Conservation (phyloP, 1,140 invertebrate species). For the Mycetomoellerius zeteki region DNA sequence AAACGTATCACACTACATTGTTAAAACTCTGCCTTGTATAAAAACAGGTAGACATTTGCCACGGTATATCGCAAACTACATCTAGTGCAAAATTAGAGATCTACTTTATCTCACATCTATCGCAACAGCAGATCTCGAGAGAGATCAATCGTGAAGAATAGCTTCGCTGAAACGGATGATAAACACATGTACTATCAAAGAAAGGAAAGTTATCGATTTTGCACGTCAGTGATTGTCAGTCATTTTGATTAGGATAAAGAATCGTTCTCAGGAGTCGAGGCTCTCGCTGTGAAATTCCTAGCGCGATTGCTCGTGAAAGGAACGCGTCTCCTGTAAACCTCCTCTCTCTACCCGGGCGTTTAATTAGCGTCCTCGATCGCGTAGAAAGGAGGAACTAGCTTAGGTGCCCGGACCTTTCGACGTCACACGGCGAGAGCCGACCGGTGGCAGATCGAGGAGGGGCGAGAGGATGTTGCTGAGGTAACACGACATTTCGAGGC, state of each 20-base stretch:
- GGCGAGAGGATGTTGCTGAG: constrained; percentile 82
- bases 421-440: constrained; percentile 29
- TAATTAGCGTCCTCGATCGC: constrained; percentile 55
- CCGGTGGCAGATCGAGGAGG: neutral
- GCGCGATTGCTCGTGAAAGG: constrained; percentile 33
- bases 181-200: neutral
- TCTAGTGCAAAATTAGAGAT: neutral
- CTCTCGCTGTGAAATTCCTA: constrained; percentile 24
- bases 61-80: neutral
- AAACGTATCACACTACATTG: constrained; percentile 33
- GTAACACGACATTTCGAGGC: constrained; percentile 81
- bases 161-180: neutral
- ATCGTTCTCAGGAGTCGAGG: neutral
- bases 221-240: constrained; percentile 15
- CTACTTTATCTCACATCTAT: neutral
- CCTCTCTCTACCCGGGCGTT: constrained; percentile 27
- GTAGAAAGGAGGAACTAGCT: constrained; percentile 42
- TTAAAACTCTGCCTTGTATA: neutral
- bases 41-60: neutral
- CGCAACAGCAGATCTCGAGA: neutral
- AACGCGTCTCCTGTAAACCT: neutral
- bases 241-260: constrained; percentile 28
- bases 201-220: neutral
- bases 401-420: neutral
- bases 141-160: neutral